Base-by-base conservation (phyloP, 2,888 invertebrate species). In the Scaptodrosophila latifasciaeformis region DNA sequence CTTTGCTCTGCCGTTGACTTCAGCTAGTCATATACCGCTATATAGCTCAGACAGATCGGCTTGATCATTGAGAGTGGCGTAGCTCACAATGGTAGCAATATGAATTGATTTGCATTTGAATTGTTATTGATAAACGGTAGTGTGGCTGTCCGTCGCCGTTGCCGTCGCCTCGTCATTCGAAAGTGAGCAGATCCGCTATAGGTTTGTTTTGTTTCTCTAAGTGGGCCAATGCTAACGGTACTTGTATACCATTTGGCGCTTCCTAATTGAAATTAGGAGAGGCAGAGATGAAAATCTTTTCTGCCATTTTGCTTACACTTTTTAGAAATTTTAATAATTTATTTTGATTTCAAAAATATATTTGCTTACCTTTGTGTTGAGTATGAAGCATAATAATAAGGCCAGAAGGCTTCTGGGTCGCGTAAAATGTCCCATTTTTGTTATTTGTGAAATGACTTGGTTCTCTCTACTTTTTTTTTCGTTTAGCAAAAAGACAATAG, bases 381-480 rank as follows among this genome's bases (percentile, higher is more conserved):
- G 82, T 71, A 84, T 77, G 81, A 86, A 78, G 79, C 82, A 85
- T 54, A 84, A 67, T 57, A 85, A 65, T 53, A 77, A 69, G 77
- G 85, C 84, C 80, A 86, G 71, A 71, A 84, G 81, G 68, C 81
- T 81, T 58, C 82, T 83, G 62, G 67, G 58, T 81, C 84, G 83
- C 80, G 81, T 81, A 59, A 59, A 80, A 72, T 81, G 82, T 78
- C 86, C 86, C 86, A 86, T 86, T 84, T 77, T 79, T 70, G 39
- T 51, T 75, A 9, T 15, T 39, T n/a, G n/a, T 29, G 6, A 29
- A 29, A 10, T 39, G 39, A 4, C n/a, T 35, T 35, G 10, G 5
- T 35, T 35, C 13, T 35, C 13, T 35, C 4, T 35, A 12, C 4
- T 7, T 35, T 35, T 35, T 7, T 39, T n/a, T n/a, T n/a, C n/a